phyloP scores from a whole-genome alignment of 2,888 invertebrate genomes.

The Girardia tigrina region DNA sequence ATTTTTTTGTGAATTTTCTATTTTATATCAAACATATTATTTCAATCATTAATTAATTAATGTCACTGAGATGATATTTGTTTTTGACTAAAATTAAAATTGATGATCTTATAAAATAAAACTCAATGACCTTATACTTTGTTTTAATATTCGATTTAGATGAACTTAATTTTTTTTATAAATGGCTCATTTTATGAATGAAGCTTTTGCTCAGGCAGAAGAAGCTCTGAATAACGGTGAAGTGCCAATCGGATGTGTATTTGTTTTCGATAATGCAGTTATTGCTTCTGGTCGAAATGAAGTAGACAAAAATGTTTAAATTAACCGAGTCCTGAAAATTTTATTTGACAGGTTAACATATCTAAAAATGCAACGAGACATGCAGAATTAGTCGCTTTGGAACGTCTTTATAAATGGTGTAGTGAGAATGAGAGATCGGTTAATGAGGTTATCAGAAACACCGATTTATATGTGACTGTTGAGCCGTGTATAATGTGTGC shows the following conservation, averaged over 20 bases:
- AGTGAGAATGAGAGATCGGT: constrained; percentile 53
- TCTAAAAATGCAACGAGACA: constrained; percentile 87
- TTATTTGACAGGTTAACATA: constrained; percentile 55
- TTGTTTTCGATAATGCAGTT: constrained; percentile 59
- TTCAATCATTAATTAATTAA: too few species aligned
- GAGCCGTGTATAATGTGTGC: constrained; percentile 98
- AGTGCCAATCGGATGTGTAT: constrained; percentile 92
- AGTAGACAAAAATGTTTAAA: constrained; percentile 52
- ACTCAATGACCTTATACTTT: too few species aligned
- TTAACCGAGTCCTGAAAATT: background rate
- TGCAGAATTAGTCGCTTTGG: constrained; percentile 84
- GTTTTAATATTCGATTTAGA: too few species aligned
- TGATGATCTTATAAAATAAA: too few species aligned
- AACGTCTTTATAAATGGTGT: constrained; percentile 55
- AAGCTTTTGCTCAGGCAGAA: constrained; percentile 54
- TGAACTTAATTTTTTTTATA: too few species aligned
- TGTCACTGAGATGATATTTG: too few species aligned
- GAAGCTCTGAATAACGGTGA: constrained; percentile 68
- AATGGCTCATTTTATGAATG: constrained; percentile 15
- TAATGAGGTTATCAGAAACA: constrained; percentile 54
- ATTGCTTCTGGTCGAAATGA: constrained; percentile 72
- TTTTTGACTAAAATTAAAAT: too few species aligned
- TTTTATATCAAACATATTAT: too few species aligned
- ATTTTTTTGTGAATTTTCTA: too few species aligned
- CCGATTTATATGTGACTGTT: constrained; percentile 64